Conservation (phyloP, 1,140 invertebrate species). For the Hesperophylax magnus region DNA sequence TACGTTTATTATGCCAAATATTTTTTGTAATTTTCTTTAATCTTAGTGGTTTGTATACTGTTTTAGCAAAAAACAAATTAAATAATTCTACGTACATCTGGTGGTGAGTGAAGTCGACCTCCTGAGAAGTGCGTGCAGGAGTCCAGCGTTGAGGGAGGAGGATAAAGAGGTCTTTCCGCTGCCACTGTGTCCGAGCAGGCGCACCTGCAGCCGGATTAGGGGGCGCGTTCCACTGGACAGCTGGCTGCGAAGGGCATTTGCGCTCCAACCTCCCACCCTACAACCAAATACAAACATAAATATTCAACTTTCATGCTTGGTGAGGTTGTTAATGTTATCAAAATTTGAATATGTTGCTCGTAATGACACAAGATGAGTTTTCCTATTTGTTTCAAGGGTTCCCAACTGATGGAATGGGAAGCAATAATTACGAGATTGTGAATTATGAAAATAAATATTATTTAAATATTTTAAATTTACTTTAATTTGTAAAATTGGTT, state of each 20-base stretch:
- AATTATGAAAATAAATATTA: too few relatives aligned
- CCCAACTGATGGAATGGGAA: too few relatives aligned
- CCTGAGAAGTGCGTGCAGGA: slow-evolving; percentile 77
- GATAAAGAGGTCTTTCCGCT: slow-evolving; percentile 84
- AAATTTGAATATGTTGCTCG: too few relatives aligned
- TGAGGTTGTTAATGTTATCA: too few relatives aligned
- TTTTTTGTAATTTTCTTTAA: too few relatives aligned
- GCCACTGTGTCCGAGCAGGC: slow-evolving; percentile 84
- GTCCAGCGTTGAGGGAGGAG: slow-evolving; percentile 79
- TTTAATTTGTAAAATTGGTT: too few relatives aligned
- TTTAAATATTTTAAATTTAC: too few relatives aligned
- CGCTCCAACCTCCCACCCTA: slow-evolving; percentile 67
- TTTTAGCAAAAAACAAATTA: too few relatives aligned
- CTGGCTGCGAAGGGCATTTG: slow-evolving; percentile 76
- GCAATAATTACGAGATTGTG: background rate
- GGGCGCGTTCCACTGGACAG: slow-evolving; percentile 76
- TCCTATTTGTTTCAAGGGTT: too few relatives aligned
- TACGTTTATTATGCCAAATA: too few relatives aligned
- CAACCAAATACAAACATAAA: background rate
- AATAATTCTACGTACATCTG: slow-evolving; percentile 61
- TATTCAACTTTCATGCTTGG: background rate
- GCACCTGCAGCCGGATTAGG: slow-evolving; percentile 80
- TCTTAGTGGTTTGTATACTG: too few relatives aligned
- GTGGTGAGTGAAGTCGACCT: slow-evolving; percentile 68
- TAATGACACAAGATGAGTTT: too few relatives aligned